A percentile compares a stretch with the other conserved stretches of the same genome.
phyloP scores from a whole-genome alignment of 2,113 vertebrate genomes.

The Coregonus clupeaformis region DNA sequence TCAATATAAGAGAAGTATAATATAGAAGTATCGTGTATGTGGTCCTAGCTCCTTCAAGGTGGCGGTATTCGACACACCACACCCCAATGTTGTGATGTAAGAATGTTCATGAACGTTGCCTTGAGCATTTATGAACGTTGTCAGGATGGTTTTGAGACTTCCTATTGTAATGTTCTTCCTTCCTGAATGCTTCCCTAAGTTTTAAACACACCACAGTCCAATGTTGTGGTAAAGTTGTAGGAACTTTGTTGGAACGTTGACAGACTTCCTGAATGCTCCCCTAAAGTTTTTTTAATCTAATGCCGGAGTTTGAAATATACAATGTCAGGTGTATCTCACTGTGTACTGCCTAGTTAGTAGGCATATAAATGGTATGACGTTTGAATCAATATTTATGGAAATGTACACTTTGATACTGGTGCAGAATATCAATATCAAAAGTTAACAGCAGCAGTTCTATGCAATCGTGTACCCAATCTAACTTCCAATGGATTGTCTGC shows the following conservation, averaged over 20 bases:
- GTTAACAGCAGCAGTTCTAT: neutral
- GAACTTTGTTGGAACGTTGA: too few relatives aligned
- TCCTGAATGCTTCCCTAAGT: too few relatives aligned
- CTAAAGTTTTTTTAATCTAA: neutral
- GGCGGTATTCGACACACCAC: neutral
- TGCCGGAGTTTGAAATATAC: neutral
- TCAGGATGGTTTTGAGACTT: too few relatives aligned
- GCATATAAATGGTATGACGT: constrained; percentile 16
- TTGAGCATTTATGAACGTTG: too few relatives aligned
- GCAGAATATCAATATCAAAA: neutral
- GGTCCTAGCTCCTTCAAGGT: neutral
- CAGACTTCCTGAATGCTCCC: neutral
- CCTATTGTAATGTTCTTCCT: too few relatives aligned
- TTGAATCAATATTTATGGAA: constrained; percentile 12
- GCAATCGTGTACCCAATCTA: neutral
- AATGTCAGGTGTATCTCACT: constrained; percentile 15
- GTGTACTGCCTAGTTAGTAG: constrained; percentile 14
- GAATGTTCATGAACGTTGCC: too few relatives aligned
- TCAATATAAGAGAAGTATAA: too few relatives aligned
- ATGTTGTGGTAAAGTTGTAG: too few relatives aligned
- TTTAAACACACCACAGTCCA: too few relatives aligned
- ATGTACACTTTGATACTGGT: neutral
- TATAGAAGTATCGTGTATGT: neutral
- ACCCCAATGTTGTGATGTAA: neutral
- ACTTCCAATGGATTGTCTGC: neutral